Evolutionary conservation across 2,113 vertebrate species (phyloP), one percentile per base, ranked within the genome.

Genomic region (Anas platyrhynchos): DNA sequence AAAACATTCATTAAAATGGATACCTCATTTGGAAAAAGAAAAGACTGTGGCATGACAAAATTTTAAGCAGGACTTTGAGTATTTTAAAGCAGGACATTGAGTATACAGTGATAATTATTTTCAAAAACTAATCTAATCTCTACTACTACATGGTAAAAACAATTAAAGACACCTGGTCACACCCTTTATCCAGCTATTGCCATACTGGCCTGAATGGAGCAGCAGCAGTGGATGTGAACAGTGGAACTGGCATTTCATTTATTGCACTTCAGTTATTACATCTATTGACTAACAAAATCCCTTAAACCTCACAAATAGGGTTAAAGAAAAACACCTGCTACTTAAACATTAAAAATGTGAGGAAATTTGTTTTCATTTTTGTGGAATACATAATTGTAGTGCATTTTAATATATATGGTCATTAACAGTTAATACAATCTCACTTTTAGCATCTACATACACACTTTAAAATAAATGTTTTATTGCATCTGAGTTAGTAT

Each of bases 401-500:
- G 18, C 5, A 58, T 90, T 85, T 48, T 43, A 34, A 38, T 83
- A 76, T 68, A 80, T 72, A 17, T 66, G 32, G 7, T 11, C 59
- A 63, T 59, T 69, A 66, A 73, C 17, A 66, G 41, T 44, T 66
- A 63, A 75, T 41, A 22, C 9, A 55, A 56, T 68, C 21, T 46
- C 26, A 65, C n/a, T 55, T 91, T 85, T 87, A 61, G 34, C 27
- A 61, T 79, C 36, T 29, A 6, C 2, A 0, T 48, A 46, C 7
- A 9, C 16, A 46, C 16, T 63, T 72, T 38, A 72, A 85, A 86
- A 66, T 22, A 1, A 74, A 46, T 6, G 5, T 72, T 55, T 72
- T 55, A 5, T 5, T 55, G 1, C 50, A 56, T 38, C 34, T 0
- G 0, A 36, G 5, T 32, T 55, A 34, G 9, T 67, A 31, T 21